Evolutionary conservation across 2,113 vertebrate genomes (phyloP).

Genomic region (Vimba vimba): DNA sequence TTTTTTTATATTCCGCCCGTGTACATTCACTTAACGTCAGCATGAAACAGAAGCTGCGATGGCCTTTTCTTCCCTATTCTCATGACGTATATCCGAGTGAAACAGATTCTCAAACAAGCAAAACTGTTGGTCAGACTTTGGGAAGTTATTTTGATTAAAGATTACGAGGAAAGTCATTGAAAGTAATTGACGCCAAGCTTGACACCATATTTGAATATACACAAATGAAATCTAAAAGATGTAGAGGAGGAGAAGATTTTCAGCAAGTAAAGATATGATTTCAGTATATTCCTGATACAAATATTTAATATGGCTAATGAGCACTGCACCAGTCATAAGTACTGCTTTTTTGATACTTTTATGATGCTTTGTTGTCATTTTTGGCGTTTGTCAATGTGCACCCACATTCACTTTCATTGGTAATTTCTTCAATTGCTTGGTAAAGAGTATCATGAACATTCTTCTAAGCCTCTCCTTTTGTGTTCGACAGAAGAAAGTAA

Average conservation of each 20-base stretch:
- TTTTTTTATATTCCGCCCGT: no score
- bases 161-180: no score
- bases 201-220: not conserved
- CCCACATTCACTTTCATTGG: not conserved
- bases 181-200: not conserved
- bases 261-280: not conserved
- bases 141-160: no score
- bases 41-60: no score
- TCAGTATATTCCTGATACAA: not conserved
- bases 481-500: not conserved
- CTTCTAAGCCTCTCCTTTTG: not conserved
- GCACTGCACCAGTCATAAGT: not conserved
- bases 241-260: not conserved
- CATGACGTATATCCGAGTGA: no score
- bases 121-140: no score
- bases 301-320: no score
- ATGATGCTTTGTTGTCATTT: not conserved
- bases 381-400: not conserved
- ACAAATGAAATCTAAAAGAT: not conserved
- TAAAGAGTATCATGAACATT: not conserved
- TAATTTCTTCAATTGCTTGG: no score
- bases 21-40: no score
- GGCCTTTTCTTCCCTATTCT: no score
- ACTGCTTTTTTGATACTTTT: not conserved
- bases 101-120: no score